Evolutionary conservation across 2,113 vertebrate genomes (phyloP).

Genomic region (Cervus canadensis): DNA sequence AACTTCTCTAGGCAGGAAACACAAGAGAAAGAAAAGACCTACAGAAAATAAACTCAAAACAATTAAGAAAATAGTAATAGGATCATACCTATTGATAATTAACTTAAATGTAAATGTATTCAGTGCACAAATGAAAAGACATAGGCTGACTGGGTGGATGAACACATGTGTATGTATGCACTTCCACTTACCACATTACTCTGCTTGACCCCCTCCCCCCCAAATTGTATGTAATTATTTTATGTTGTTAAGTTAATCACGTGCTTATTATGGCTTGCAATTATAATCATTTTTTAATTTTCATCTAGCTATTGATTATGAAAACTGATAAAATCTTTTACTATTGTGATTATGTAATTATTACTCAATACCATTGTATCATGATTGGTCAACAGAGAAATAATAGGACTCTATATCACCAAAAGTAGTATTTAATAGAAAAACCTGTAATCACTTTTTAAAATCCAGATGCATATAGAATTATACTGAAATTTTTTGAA

Average conservation of each 20-base stretch:
- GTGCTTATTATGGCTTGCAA: neutral
- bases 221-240: neutral
- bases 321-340: neutral
- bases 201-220: neutral
- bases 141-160: neutral
- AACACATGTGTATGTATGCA: neutral
- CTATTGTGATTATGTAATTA: neutral
- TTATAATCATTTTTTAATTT: neutral
- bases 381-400: neutral
- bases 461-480: neutral
- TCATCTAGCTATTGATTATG: neutral
- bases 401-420: neutral
- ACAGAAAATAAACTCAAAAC: neutral
- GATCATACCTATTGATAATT: neutral
- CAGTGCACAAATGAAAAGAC: neutral
- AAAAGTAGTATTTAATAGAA: neutral
- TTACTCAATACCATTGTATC: neutral
- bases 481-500: neutral
- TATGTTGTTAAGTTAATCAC: neutral
- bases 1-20: neutral
- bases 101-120: neutral
- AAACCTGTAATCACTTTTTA: neutral
- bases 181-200: neutral
- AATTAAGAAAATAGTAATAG: neutral
- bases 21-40: neutral